Conservation (phyloP, 2,797 vertebrate genomes). For the Amniataba percoides region DNA sequence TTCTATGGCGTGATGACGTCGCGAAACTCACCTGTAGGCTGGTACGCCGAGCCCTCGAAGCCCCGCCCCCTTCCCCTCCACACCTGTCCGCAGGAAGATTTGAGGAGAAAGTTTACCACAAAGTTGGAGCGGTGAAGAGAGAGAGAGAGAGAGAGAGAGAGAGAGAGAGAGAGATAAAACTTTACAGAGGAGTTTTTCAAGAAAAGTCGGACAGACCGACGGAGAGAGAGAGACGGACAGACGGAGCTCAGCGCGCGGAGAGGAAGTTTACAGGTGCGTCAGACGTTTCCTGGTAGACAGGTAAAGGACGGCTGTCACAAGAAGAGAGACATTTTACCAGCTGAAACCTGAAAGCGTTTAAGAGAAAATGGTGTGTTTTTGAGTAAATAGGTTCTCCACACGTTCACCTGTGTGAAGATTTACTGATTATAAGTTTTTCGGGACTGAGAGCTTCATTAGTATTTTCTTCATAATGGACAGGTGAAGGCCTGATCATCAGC, state of each 20-base stretch:
- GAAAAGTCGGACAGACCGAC: neutral
- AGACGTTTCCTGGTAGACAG: constrained; percentile 9
- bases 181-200: too few relatives aligned
- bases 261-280: constrained; percentile 51
- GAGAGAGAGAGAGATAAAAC: neutral
- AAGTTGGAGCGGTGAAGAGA: neutral
- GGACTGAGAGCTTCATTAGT: neutral
- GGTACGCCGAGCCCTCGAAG: neutral
- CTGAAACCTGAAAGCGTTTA: neutral
- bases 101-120: constrained; percentile 17
- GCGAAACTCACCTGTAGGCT: constrained; percentile 70
- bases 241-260: accelerated
- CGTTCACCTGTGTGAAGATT: too few relatives aligned
- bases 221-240: neutral
- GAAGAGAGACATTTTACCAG: neutral
- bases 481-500: neutral
- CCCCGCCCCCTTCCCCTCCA: constrained; percentile 47
- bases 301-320: neutral
- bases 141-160: neutral
- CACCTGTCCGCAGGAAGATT: constrained; percentile 58
- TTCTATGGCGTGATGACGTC: constrained; percentile 62
- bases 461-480: neutral
- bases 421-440: neutral
- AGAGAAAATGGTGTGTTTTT: neutral
- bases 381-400: neutral